phyloP scores from a whole-genome alignment of 2,113 vertebrate genomes.

The Marmota monax region DNA sequence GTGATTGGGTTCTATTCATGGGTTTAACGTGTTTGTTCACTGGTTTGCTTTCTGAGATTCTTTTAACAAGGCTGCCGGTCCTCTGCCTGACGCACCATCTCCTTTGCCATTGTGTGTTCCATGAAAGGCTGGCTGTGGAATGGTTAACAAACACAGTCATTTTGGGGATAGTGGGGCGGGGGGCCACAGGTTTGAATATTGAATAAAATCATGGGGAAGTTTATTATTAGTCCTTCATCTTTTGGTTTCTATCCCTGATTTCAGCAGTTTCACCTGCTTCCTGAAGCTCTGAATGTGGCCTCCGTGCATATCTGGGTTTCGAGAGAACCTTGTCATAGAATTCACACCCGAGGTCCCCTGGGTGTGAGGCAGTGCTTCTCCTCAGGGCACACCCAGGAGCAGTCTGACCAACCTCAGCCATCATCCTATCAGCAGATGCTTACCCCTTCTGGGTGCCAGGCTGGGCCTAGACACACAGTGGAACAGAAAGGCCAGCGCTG shows the following conservation, averaged over 20 bases:
- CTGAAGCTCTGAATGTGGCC: not conserved
- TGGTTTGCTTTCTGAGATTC: not conserved
- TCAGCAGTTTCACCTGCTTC: not conserved
- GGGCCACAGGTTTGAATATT: not conserved
- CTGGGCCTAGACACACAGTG: too few relatives aligned
- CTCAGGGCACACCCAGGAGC: not conserved
- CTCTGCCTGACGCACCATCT: not conserved
- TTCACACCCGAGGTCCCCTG: not conserved
- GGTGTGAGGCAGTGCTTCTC: not conserved
- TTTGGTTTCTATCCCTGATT: not conserved
- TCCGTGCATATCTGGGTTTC: not conserved
- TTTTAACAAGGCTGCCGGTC: not conserved
- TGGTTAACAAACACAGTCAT: not conserved
- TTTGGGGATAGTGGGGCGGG: not conserved
- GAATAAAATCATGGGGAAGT: not conserved
- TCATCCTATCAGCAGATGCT: too few relatives aligned
- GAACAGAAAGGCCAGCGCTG: not conserved
- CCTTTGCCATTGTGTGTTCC: not conserved
- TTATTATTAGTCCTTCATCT: not conserved
- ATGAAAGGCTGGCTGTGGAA: not conserved
- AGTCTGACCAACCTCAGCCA: too few relatives aligned
- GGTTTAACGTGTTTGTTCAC: not conserved
- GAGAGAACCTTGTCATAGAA: not conserved
- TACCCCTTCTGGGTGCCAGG: too few relatives aligned
- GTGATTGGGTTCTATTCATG: not conserved